phyloP scores from a whole-genome alignment of 2,888 invertebrate species.

The Brachyopa scutellaris region DNA sequence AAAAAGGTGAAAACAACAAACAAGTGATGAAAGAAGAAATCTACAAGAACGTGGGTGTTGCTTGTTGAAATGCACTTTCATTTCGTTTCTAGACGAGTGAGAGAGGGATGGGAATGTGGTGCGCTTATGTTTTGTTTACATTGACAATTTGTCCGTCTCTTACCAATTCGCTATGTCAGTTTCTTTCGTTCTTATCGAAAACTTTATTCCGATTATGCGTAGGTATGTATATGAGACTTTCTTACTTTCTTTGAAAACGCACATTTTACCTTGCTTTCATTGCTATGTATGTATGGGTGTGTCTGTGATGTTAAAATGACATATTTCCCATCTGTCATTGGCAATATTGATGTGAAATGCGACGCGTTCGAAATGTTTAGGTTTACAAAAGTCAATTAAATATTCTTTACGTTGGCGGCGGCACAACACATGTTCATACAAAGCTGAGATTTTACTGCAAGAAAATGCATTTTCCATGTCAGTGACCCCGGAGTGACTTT shows the following conservation, averaged over 20 bases:
- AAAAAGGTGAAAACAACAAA: slow-evolving; percentile 50
- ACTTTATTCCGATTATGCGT: slow-evolving; percentile 35
- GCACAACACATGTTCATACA: slow-evolving; percentile 20
- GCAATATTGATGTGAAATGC: no score
- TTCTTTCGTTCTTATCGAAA: slow-evolving; percentile 37
- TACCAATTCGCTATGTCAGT: slow-evolving; percentile 32
- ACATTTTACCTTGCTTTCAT: no score
- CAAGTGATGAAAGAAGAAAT: slow-evolving; percentile 39
- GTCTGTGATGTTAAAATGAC: no score
- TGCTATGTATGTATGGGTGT: no score
- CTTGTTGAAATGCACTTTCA: slow-evolving; percentile 37
- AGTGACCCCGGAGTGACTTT: slow-evolving; percentile 61
- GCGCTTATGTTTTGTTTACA: slow-evolving; percentile 18
- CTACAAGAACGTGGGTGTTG: slow-evolving; percentile 60
- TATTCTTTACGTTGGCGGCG: slow-evolving; percentile 29
- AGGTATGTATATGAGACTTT: no score
- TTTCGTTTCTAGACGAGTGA: slow-evolving; percentile 16
- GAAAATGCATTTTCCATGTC: slow-evolving; percentile 70
- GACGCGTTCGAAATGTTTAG: neutral
- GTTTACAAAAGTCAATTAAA: slow-evolving; percentile 40
- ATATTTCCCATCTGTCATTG: neutral
- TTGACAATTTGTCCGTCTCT: slow-evolving; percentile 32
- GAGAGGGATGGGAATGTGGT: neutral
- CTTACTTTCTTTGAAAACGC: no score
- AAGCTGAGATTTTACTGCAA: slow-evolving; percentile 38